Evolutionary conservation across 2,888 invertebrate genomes (phyloP).

Genomic region (Nysson spinosus): DNA sequence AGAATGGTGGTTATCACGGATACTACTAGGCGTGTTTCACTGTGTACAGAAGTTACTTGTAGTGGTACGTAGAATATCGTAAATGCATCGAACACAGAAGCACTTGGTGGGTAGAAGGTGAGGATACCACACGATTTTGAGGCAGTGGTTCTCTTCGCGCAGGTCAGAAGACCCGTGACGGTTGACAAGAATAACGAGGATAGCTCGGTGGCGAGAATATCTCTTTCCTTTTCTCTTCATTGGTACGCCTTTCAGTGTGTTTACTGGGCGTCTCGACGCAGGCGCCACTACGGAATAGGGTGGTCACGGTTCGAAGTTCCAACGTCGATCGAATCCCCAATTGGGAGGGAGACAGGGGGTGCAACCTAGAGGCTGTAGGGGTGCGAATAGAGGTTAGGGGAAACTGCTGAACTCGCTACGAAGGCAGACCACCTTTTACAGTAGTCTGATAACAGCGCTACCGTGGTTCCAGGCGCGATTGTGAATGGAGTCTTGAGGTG

Average conservation of each 20-base stretch:
- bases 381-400: slow-evolving; percentile 48
- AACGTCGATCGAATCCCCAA: slow-evolving; percentile 71
- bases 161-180: slow-evolving; percentile 48
- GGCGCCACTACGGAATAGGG: slow-evolving; percentile 61
- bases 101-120: slow-evolving; percentile 7
- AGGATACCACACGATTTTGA: slow-evolving; percentile 39
- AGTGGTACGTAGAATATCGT: slow-evolving; percentile 5
- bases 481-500: slow-evolving; percentile 50
- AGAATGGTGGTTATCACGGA: slow-evolving; percentile 18
- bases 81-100: slow-evolving; percentile 11
- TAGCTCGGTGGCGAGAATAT: neutral
- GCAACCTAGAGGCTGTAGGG: slow-evolving; percentile 44
- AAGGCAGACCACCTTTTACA: slow-evolving; percentile 33
- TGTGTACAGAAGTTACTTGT: neutral
- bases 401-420: slow-evolving; percentile 42
- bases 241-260: slow-evolving; percentile 46
- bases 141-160: slow-evolving; percentile 57
- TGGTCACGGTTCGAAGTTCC: slow-evolving; percentile 57
- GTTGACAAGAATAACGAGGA: slow-evolving; percentile 38
- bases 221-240: slow-evolving; percentile 21
- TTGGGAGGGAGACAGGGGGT: slow-evolving; percentile 64
- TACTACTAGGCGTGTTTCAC: slow-evolving; percentile 1
- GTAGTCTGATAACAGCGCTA: slow-evolving; percentile 42
- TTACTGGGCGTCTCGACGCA: slow-evolving; percentile 65
- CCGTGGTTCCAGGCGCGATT: slow-evolving; percentile 33